Base-by-base conservation (phyloP, 2,888 invertebrate species). In the Brenthis hecate region DNA sequence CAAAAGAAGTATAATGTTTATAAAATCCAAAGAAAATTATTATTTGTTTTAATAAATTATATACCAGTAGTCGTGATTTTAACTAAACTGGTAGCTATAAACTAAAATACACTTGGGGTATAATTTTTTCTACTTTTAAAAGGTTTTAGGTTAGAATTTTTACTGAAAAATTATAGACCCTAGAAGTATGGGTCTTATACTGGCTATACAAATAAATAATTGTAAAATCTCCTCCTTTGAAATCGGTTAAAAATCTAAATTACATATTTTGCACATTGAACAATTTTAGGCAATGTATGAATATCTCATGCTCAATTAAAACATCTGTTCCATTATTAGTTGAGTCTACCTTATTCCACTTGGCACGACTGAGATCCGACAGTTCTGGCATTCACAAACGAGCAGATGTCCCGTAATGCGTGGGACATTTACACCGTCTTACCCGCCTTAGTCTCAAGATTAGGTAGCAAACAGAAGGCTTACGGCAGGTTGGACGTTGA, bases 301-400 rank as follows among this genome's bases (percentile, higher is more conserved):
- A 48, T 68, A 70, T 61, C 61, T 48, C 28, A 56, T 36, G n/a
- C 50, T 66, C 47, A 64, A 65, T 68, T 66, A 66, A 66, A 68
- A 64, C 47, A 57, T 62, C 61, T 60, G 64, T 68, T 66, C 51
- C 60, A 70, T 72, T 62, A 73, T 65, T 67, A 60, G 56, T 32
- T 56, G 66, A 67, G 65, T 66, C 63, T 73, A 72, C 68, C 55
- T 62, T 65, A 68, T 65, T 61, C 58, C 54, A 65, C 54, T 72
- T 73, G 72, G 68, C 72, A 72, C 64, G 61, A 66, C 60, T n/a
- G 55, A 55, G 62, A 57, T 60, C 62, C 51, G 47, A 50, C 51
- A 50, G 48, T 50, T 65, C 19, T 54, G 23, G 53, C 54, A 62
- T 62, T 62, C 62, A 62, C 62, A 62, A 61, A 63, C 63, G 28